Percentiles rank a stretch among this genome's conserved stretches.
These are phyloP conservation scores for Aplodontia rufa DNA, from an alignment of 2,113 vertebrate species.

Conservation along the genomic window DNA sequence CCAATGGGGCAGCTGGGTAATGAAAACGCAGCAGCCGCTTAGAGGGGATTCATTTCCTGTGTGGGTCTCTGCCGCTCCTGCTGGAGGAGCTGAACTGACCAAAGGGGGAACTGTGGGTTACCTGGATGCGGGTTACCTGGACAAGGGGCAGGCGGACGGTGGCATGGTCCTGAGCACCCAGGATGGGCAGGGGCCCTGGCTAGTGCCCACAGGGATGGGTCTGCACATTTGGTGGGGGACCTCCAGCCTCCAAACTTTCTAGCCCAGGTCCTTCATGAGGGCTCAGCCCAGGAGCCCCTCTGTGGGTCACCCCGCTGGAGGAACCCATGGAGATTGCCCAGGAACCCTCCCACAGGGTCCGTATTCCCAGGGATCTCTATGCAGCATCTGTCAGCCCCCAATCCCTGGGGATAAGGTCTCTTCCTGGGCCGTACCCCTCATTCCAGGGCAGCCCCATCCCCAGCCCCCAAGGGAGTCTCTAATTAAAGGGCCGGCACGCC, in stretches of 20 bases:
- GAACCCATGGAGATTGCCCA: not conserved
- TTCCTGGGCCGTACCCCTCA: not conserved
- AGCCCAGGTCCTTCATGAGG: no score
- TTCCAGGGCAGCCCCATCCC: conserved; percentile 46
- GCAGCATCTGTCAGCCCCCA: not conserved
- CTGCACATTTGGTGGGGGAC: not conserved
- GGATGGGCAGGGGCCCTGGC: not conserved
- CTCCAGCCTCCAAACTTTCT: not conserved
- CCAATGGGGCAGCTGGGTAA: conserved; percentile 72
- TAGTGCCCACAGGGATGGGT: not conserved
- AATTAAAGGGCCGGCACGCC: conserved; percentile 80
- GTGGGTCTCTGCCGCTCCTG: not conserved
- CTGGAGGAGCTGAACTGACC: not conserved
- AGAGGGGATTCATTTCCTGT: conserved; percentile 77
- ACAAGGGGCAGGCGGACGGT: not conserved
- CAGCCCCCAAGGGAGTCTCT: conserved; percentile 70
- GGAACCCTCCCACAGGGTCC: not conserved
- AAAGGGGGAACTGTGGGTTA: not conserved
- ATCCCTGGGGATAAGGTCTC: not conserved
- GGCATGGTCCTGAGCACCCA: not conserved
- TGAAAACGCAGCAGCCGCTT: conserved; percentile 63
- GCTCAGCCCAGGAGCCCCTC: not conserved
- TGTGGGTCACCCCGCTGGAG: not conserved
- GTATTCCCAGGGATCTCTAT: not conserved
- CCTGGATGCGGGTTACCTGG: not conserved